Conservation (phyloP, 2,888 invertebrate species). For the Cynaeus angustus region DNA sequence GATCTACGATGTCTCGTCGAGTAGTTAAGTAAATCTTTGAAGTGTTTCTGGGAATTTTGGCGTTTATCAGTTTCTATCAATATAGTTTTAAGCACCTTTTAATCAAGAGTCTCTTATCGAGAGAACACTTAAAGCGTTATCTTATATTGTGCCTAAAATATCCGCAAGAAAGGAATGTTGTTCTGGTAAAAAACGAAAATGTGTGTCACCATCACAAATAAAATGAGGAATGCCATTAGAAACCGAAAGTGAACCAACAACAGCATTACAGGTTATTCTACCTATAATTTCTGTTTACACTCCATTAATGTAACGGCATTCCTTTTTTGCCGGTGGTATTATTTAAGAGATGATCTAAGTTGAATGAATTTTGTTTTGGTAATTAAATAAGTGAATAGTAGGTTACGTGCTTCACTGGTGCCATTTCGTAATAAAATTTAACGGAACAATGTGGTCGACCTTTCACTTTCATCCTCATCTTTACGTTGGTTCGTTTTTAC, state of each 20-base stretch:
- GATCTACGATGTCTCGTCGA: no score
- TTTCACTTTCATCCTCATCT: constrained; percentile 52
- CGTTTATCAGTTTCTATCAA: neutral
- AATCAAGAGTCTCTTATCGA: neutral
- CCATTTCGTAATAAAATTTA: constrained; percentile 37
- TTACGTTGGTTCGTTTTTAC: constrained; percentile 16
- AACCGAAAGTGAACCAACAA: constrained; percentile 41
- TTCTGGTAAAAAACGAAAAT: constrained; percentile 11
- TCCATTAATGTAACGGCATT: constrained; percentile 39
- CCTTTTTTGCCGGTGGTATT: constrained; percentile 28
- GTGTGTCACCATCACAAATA: constrained; percentile 35
- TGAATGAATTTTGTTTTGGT: constrained; percentile 45
- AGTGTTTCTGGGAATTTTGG: neutral
- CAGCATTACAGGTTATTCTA: constrained; percentile 30
- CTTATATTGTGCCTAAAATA: constrained; percentile 21
- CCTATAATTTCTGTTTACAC: constrained; percentile 31
- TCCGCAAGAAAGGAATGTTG: neutral
- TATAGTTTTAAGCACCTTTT: neutral
- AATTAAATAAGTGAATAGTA: constrained; percentile 45
- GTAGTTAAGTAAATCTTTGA: no score
- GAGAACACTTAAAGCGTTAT: constrained; percentile 3
- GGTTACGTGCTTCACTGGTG: constrained; percentile 47
- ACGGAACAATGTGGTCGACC: constrained; percentile 48
- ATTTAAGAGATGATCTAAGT: constrained; percentile 42
- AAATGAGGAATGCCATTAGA: constrained; percentile 30